A percentile compares a stretch with the other conserved stretches of the same genome.
phyloP scores from a whole-genome alignment of 2,888 invertebrate genomes.

The Plagiodera versicolora region DNA sequence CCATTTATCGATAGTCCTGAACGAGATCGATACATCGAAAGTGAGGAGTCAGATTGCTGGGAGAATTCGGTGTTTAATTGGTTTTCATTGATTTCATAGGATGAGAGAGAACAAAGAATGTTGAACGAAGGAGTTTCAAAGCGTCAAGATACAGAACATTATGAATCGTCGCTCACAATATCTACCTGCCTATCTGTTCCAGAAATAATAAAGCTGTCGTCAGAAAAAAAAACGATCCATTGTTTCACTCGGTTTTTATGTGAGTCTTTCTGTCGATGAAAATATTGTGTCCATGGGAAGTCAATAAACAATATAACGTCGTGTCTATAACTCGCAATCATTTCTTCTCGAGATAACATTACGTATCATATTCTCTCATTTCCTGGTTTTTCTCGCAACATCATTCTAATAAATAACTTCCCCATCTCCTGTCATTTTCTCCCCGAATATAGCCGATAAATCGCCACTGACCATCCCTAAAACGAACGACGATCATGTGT shows the following conservation, averaged over 20 bases:
- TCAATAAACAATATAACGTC: background rate
- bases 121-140: too few species aligned
- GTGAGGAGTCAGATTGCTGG: background rate
- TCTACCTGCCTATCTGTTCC: too few species aligned
- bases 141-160: too few species aligned
- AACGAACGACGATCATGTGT: conserved; percentile 27
- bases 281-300: background rate
- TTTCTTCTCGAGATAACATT: background rate
- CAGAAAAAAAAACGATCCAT: too few species aligned
- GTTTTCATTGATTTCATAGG: background rate
- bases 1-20: background rate
- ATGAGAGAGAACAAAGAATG: background rate
- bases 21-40: background rate
- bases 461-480: conserved; percentile 24
- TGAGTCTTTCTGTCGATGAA: too few species aligned
- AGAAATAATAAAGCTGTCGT: too few species aligned
- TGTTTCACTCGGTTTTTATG: too few species aligned
- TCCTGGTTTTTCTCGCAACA: background rate
- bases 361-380: conserved; percentile 1
- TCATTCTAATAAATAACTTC: background rate
- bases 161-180: too few species aligned
- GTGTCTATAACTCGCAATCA: background rate
- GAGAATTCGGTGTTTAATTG: background rate
- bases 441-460: conserved; percentile 3
- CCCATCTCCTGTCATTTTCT: conserved; percentile 1